Evolutionary conservation across 2,797 vertebrate species (phyloP), one percentile per base, ranked within the genome.

Genomic region (Lutjanus argentimaculatus): DNA sequence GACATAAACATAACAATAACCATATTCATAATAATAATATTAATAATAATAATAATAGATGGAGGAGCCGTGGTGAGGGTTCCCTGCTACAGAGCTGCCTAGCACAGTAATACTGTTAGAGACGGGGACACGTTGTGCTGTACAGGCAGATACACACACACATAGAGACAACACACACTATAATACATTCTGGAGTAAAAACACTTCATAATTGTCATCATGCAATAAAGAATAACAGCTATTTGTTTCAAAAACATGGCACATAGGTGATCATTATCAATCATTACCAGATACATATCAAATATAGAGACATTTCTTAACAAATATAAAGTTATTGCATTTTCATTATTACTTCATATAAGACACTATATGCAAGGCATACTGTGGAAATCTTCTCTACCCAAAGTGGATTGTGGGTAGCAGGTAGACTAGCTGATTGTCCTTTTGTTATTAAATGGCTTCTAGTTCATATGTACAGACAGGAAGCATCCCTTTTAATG

Each of bases 31-130:
- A 83, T 72, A 68, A 49, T 62, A 71, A 57, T 55, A 25, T 77
- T 55, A 48, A 65, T 78, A 75, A 67, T 76, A 85, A 66, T 56
- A 40, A 56, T 49, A 72, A 46, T 51, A 63, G 59, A 55, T 62
- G 57, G 57, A 75, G 76, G 76, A 77, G 82, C 77, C 46, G 16
- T 67, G 78, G 36, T 42, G 57, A 48, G 46, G 75, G 74, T 72
- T 82, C 77, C 84, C 88, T 93, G 91, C 93, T 92, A 93, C 94
- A 90, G 93, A 95, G 86, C 93, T 95, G 95, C 91, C 92, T 92
- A 88, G 95, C 91, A 93, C 91, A 82, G 87, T 97, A 98, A 98
- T 97, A 98, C 96, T 98, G 97, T 88, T 88, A 72, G 85, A 89
- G 75, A 78, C 19, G 67, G 89, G 81, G 84, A 90, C 93, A 95